These are phyloP conservation scores for Xyrauchen texanus DNA, from an alignment of 2,113 vertebrate genomes.

Conservation along the genomic window DNA sequence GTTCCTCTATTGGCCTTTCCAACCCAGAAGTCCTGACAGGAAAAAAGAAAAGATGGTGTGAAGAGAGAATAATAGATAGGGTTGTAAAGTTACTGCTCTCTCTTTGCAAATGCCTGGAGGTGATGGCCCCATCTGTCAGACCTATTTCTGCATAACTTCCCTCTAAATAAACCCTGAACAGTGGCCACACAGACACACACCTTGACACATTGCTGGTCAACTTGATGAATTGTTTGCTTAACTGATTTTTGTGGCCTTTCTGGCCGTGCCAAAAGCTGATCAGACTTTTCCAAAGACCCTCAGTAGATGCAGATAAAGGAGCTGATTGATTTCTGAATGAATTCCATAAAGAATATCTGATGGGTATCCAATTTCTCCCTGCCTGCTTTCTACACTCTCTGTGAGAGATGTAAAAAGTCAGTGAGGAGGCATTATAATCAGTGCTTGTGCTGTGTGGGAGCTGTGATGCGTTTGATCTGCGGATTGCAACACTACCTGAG, in stretches of 20 bases:
- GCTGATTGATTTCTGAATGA: conserved; percentile 15
- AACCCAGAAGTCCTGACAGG: too few species aligned
- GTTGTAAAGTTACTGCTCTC: background rate
- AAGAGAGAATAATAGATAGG: background rate
- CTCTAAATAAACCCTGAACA: conserved; percentile 46
- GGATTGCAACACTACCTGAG: too few species aligned
- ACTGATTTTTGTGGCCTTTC: background rate
- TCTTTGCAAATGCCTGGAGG: conserved; percentile 53
- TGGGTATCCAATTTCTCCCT: background rate
- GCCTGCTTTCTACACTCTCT: too few species aligned
- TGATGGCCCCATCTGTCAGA: conserved; percentile 66
- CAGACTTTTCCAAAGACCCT: conserved; percentile 27
- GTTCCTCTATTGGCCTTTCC: too few species aligned
- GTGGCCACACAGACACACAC: background rate
- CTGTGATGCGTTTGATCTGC: too few species aligned
- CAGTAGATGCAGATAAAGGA: background rate
- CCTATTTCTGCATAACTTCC: conserved; percentile 56
- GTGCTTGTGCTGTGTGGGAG: too few species aligned
- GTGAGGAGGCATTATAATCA: too few species aligned
- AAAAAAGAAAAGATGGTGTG: background rate
- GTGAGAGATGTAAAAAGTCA: too few species aligned
- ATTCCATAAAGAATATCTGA: conserved; percentile 3
- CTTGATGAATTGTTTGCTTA: conserved; percentile 12
- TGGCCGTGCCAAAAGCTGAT: background rate
- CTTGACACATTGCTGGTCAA: conserved; percentile 26